Base-by-base conservation (phyloP, 2,888 invertebrate species). In the Petrolisthes manimaculis region DNA sequence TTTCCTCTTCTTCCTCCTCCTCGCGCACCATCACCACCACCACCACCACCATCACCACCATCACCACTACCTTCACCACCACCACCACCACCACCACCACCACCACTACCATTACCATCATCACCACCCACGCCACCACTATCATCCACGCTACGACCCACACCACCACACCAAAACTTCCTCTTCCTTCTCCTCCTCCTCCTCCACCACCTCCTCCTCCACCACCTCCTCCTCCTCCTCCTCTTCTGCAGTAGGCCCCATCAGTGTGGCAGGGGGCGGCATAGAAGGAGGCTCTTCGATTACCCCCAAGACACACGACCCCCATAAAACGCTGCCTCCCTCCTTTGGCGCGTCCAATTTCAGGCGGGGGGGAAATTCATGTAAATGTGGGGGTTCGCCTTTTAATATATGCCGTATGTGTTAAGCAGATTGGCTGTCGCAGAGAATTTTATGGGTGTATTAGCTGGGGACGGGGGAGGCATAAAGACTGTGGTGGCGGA, bases 401-500 rank as follows among this genome's bases (percentile, higher is more conserved):
- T 84, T 61, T 61, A 37, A 18, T 80, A 79, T 86, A 74, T 81
- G 81, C 74, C 79, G 80, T 86, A 81, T 80, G 80, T 86, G 86
- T 86, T 80, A 86, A 86, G 86, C 81, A 86, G 86, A 86, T 86
- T 86, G 86, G 86, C 86, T 86, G 86, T 86, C 86, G 18, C 51
- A 56, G 81, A 55, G 80, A 74, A 86, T 81, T 86, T 86, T 86
- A 83, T 78, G 77, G 54, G 9, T 78, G 83, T 83, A 78, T 87
- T 87, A 83, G 83, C 21, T 53, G 56, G 24, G 55, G 77, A 53
- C 82, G 69, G 54, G 71, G 12, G 37, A 37, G 80, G 37, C 37
- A 37, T 81, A 81, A 86, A 81, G 71, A 24, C 37, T n/a, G 18
- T 5, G 55, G 77, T 14, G n/a, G 14, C 8, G 61, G 5, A 80